Base-by-base conservation (phyloP, 2,888 invertebrate species). In the Heliconius cydno region DNA sequence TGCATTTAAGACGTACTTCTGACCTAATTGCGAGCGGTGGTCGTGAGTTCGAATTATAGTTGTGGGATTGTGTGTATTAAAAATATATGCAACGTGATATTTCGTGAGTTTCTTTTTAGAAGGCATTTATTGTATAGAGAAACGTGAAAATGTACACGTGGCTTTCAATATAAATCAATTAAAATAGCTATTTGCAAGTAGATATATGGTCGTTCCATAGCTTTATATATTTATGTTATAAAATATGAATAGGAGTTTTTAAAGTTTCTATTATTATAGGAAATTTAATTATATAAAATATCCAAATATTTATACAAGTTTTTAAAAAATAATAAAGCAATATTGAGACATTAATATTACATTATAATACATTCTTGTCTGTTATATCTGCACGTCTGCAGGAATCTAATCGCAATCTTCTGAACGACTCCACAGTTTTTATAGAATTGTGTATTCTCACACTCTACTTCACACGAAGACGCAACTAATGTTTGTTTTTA, bases 401-500 rank as follows among this genome's bases (percentile, higher is more conserved):
- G 38, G 57, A 71, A 57, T 76, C 76, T 68, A 77, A 65, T 68
- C 60, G 78, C 77, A 81, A 73, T 79, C 75, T 76, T 67, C 38
- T 52, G 67, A 72, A 30, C 68, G 63, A 76, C 71, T 82, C 77
- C 70, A 70, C 75, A 80, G 73, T 83, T 85, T 83, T 82, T 83
- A 77, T 89, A 84, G 89, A 38, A 65, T 76, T 77, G 81, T 91
- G 90, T 85, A 84, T 84, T 89, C 91, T 90, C 91, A 91, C 92
- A 94, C 87, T 93, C 94, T 91, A 88, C 90, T 94, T 94, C 93
- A 91, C 93, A 92, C 90, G 89, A 82, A 83, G 82, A 76, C 84
- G 84, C 81, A 87, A 86, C 86, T 79, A 79, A 79, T 79, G 76
- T 76, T 78, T 74, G 78, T 63, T 74, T 74, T 74, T 79, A 63